phyloP scores from a whole-genome alignment of 1,140 invertebrate genomes.

The Diachasmimorpha longicaudata region DNA sequence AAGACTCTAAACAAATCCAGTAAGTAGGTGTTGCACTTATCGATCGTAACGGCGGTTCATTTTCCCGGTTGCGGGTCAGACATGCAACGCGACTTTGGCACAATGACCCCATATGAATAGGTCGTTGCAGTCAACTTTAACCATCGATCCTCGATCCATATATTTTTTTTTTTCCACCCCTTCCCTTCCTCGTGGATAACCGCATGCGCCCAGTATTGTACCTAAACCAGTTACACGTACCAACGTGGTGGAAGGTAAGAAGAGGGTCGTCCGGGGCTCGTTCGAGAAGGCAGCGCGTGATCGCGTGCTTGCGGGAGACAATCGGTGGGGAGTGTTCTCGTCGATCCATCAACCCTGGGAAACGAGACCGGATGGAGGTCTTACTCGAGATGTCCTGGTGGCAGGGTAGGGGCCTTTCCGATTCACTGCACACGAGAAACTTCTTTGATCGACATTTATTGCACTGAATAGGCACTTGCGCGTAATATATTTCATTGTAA shows the following conservation, averaged over 20 bases:
- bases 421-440: background rate
- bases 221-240: background rate
- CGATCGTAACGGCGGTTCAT: slow-evolving; percentile 8
- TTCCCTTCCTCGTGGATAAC: background rate
- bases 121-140: slow-evolving; percentile 1
- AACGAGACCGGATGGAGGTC: slow-evolving; percentile 6
- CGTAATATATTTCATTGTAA: background rate
- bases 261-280: background rate
- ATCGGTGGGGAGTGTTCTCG: slow-evolving; percentile 37
- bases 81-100: slow-evolving; percentile 34
- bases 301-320: slow-evolving; percentile 18
- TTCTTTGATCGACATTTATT: slow-evolving; percentile 1
- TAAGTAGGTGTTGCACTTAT: slow-evolving; percentile 7
- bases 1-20: background rate
- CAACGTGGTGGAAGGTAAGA: background rate
- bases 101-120: slow-evolving; percentile 28
- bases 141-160: slow-evolving; percentile 17
- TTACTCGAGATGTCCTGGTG: background rate
- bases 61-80: slow-evolving; percentile 18
- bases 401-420: background rate
- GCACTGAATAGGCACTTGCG: background rate
- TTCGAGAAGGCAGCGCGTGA: background rate
- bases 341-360: slow-evolving; percentile 32
- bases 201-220: background rate
- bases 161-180: no score